A percentile compares a stretch with the other conserved stretches of the same genome.
Conservation (phyloP, 2,113 vertebrate genomes). For the Lucifuga dentata region DNA sequence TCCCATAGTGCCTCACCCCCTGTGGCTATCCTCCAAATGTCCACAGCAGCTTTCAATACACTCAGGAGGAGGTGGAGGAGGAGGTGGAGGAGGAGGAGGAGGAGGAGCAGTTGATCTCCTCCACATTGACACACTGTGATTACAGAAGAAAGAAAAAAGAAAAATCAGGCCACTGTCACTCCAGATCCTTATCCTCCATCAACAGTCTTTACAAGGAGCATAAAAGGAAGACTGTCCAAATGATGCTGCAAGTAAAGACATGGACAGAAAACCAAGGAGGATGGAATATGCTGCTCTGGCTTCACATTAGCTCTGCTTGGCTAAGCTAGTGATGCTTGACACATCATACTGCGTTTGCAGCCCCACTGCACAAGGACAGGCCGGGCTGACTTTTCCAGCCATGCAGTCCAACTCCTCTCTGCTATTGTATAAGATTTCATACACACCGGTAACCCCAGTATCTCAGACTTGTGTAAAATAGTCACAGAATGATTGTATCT, state of each 20-base stretch:
- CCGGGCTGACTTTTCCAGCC: constrained; percentile 23
- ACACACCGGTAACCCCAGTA: constrained; percentile 55
- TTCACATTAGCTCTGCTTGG: constrained; percentile 71
- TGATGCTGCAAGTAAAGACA: constrained; percentile 39
- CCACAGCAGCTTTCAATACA: constrained; percentile 55
- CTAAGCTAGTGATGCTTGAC: constrained; percentile 56
- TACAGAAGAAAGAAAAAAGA: constrained; percentile 41
- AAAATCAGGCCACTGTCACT: constrained; percentile 78
- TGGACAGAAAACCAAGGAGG: constrained; percentile 25
- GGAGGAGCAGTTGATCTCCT: constrained; percentile 45
- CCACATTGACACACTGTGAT: constrained; percentile 49
- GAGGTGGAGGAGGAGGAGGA: constrained; percentile 5
- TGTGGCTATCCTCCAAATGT: constrained; percentile 62
- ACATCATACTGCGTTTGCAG: constrained; percentile 46
- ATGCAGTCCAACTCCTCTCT: constrained; percentile 51
- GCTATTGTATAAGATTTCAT: constrained; percentile 49
- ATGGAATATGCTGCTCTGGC: constrained; percentile 57
- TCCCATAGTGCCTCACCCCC: constrained; percentile 37
- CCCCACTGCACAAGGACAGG: constrained; percentile 41
- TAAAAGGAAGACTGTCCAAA: constrained; percentile 68
- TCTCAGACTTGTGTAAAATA: constrained; percentile 52
- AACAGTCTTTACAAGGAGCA: constrained; percentile 66
- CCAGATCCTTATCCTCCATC: constrained; percentile 73
- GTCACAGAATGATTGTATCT: constrained; percentile 26
- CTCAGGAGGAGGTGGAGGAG: constrained; percentile 4